Percentiles rank a stretch among this genome's conserved stretches.
Evolutionary conservation across 2,113 vertebrate genomes (phyloP).

Genomic region (Crotalus tigris): DNA sequence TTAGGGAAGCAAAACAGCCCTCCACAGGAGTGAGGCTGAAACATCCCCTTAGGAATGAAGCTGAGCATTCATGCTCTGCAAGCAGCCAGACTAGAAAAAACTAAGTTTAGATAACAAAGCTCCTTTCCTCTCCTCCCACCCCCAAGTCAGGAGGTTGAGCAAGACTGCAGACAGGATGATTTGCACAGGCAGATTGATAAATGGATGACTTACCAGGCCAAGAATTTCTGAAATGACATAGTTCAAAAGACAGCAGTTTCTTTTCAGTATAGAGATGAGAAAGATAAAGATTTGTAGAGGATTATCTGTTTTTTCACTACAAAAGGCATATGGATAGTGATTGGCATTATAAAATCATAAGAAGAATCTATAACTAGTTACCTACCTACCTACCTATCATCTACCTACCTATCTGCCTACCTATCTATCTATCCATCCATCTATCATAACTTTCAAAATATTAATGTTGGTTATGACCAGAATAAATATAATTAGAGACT

Average conservation of each 20-base stretch:
- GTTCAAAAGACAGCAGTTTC: constrained; percentile 13
- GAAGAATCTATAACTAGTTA: neutral
- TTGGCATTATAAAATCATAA: neutral
- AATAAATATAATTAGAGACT: neutral
- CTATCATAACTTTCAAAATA: neutral
- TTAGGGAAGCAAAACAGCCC: neutral
- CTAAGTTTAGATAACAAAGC: neutral
- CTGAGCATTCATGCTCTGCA: neutral
- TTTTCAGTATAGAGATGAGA: constrained; percentile 9
- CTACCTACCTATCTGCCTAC: too few species aligned
- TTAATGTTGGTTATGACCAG: neutral
- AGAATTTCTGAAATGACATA: constrained; percentile 25
- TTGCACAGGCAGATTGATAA: constrained; percentile 25
- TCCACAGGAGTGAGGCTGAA: neutral
- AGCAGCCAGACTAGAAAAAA: neutral
- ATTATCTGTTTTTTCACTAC: neutral
- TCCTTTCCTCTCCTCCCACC: neutral
- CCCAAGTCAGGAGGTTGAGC: neutral
- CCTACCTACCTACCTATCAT: neutral
- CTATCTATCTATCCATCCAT: neutral
- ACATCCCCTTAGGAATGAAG: constrained; percentile 6
- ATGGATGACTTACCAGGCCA: neutral
- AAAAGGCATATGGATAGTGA: neutral
- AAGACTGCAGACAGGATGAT: constrained; percentile 13
- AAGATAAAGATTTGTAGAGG: neutral